Evolutionary conservation across 1,140 invertebrate genomes (phyloP), one percentile per base, ranked within the genome.

Genomic region (Drosophila orosa): DNA sequence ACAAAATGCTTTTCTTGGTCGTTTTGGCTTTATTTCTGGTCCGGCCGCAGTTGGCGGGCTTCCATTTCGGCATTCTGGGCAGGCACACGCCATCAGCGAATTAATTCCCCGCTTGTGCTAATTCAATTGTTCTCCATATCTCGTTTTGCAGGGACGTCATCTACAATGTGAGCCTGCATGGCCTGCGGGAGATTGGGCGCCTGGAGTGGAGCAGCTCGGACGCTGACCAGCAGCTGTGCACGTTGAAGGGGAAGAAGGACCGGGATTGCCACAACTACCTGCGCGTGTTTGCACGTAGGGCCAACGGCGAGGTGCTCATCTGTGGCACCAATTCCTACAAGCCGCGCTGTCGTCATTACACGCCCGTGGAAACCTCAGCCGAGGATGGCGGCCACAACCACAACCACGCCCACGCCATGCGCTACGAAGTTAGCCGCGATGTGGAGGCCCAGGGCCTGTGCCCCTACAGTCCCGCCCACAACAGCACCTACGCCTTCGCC

Each of bases 291-390:
- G 93, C 93, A 7, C 90, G 92, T 6, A 95, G 92, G 13, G 94
- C 89, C 90, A 95, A 97, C 67, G 95, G 95, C 10, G 94, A 95
- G 66, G 93, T 98, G 25, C 93, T 98, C 55, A 95, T 99, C 44
- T 99, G 98, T 92, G 98, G 98, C 19, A 99, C 98, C 27, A 98
- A 99, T 93, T 97, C 98, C 7, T 99, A 97, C 93, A 98, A 98
- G 90, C 98, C 98, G 3, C 94, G 95, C 54, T 99, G 98, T 93
- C 94, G 98, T 55, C 94, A 91, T 50, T 92, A 92, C 58, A 66
- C 76, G 8, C 73, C 62, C 40, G 45, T 61, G 19, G 83, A 87
- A 3, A 42, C 55, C 39, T 22, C 80, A 24, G 35, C 61, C 12
- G 66, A 71, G 24, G 86, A 40, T 12, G 33, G 33, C 6, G 48